Conservation (phyloP, 2,797 vertebrate genomes). For the Pachyuromys duprasi region DNA sequence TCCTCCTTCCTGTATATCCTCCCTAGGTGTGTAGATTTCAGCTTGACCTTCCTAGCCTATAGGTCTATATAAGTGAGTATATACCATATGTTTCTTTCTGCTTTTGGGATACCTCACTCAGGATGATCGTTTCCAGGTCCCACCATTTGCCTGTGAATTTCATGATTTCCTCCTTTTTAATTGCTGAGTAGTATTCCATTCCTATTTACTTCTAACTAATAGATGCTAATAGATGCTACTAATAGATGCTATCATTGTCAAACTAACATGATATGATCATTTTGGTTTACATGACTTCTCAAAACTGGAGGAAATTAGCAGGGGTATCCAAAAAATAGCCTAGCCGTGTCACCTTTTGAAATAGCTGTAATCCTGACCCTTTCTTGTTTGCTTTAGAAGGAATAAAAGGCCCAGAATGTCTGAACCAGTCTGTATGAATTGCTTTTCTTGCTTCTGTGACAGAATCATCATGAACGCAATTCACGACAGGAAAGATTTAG, state of each 20-base stretch:
- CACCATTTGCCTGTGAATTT: no score
- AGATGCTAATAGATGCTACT: neutral
- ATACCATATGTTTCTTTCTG: no score
- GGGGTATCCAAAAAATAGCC: neutral
- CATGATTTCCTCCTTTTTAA: no score
- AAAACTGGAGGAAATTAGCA: neutral
- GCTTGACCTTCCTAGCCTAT: no score
- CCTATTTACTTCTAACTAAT: neutral
- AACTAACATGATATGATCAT: neutral
- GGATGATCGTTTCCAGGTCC: no score
- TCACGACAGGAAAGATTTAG: neutral
- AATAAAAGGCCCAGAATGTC: neutral
- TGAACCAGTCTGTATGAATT: neutral
- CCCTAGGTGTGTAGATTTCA: no score
- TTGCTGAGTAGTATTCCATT: no score
- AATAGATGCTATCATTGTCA: neutral
- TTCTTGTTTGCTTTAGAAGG: neutral
- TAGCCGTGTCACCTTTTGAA: neutral
- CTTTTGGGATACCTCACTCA: no score
- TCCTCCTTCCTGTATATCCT: no score
- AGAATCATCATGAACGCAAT: neutral
- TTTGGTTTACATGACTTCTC: neutral
- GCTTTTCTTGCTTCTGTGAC: neutral
- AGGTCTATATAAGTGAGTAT: no score
- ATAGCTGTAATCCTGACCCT: neutral